phyloP scores from a whole-genome alignment of 2,797 vertebrate genomes.

The Alca torda region DNA sequence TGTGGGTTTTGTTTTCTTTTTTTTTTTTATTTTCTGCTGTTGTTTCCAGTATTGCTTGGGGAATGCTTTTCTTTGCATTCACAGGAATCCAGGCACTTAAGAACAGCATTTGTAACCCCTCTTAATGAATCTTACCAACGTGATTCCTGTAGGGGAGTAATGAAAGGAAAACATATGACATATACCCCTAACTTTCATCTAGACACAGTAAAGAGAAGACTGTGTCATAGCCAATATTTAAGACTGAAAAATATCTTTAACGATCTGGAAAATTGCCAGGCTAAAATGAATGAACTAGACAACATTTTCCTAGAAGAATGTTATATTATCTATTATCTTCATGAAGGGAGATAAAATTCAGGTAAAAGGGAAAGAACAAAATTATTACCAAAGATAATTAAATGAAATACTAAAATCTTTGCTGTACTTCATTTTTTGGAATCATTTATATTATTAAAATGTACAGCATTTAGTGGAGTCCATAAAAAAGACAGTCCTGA shows the following conservation, averaged over 20 bases:
- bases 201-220: not conserved
- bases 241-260: conserved; percentile 19
- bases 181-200: conserved; percentile 11
- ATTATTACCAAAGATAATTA: not conserved
- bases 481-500: not conserved
- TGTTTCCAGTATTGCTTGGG: not conserved
- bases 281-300: conserved; percentile 6
- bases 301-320: not conserved
- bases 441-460: not conserved
- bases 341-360: not conserved
- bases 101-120: not conserved
- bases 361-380: conserved; percentile 2
- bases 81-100: not conserved
- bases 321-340: conserved; percentile 14
- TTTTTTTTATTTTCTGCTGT: not conserved
- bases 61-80: not conserved
- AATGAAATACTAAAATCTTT: not conserved
- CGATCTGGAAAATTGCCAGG: not conserved
- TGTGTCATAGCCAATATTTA: not conserved
- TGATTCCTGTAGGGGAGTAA: not conserved
- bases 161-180: conserved; percentile 42
- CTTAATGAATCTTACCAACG: conserved; percentile 16
- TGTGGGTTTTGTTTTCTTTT: not conserved
- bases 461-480: not conserved
- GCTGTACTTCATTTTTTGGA: not conserved